phyloP scores from a whole-genome alignment of 2,888 invertebrate genomes.

The Bursaphelenchus okinawaensis region DNA sequence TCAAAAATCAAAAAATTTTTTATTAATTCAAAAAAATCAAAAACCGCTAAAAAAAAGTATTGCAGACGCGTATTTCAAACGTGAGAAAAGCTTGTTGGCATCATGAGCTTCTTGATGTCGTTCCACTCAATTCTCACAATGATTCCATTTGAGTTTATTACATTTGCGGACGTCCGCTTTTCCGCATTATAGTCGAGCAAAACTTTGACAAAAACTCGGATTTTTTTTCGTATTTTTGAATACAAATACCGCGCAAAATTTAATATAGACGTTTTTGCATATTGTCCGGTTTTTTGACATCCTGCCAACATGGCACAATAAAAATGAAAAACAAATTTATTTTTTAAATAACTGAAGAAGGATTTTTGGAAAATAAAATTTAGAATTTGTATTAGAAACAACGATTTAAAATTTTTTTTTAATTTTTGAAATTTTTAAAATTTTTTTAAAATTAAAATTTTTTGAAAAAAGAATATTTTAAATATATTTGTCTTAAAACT shows the following conservation, averaged over 20 bases:
- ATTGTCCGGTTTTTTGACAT: no score
- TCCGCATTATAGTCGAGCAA: background rate
- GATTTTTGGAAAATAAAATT: no score
- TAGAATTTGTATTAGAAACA: no score
- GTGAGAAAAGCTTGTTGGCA: background rate
- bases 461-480: background rate
- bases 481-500: background rate
- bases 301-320: no score
- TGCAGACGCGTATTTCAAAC: no score
- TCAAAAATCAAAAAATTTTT: background rate
- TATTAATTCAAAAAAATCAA: no score
- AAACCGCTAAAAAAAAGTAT: background rate
- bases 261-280: no score
- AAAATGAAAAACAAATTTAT: no score
- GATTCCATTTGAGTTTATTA: background rate
- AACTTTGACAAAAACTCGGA: background rate
- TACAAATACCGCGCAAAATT: no score
- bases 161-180: background rate
- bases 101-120: background rate
- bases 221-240: background rate
- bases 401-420: no score
- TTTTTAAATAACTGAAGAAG: no score
- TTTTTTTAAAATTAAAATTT: background rate
- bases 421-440: no score
- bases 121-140: background rate